Base-by-base conservation (phyloP, 64 coral and sea anemone genomes). In the Orbicella faveolata region DNA sequence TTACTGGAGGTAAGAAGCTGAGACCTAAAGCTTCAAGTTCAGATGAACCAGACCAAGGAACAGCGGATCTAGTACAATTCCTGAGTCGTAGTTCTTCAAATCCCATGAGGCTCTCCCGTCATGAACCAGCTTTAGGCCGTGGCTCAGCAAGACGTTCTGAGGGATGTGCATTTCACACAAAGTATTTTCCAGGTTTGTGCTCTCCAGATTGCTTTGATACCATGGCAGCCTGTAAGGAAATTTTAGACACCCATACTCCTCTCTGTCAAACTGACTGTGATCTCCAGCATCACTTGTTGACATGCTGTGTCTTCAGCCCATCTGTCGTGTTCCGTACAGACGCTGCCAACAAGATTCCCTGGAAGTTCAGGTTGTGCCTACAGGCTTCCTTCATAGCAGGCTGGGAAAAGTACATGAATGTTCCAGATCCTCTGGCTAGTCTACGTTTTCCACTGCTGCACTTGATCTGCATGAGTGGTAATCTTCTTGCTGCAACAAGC, bases 381-480 rank as follows among this genome's bases (percentile, higher is more conserved):
- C 79, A 81, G 59, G 25, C 79, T 33, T 81, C 55, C 17, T 62
- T 81, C 9, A 81, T 9, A 61, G 54, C 54, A 36, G 54, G 79
- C 23, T 81, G 79, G 79, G 33, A 63, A 36, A 30, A 19, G 18
- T 2, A 81, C 23, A 63, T 36, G 54, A 16, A 34, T 63, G 79
- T 81, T 81, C 79, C 79, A 36, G 79, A 81, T 61, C 79, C 57
- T 34, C 26, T 36, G 12, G 30, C 36, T 10, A 37, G 77, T 52
- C 52, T 79, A 4, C 77, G 52, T 20, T 33, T 30, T 48, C 77
- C 77, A 79, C 57, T 79, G 51, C 26, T 79, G 12, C 77, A 79
- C 52, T 57, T 79, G 39, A 26, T 79, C n/a, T 79, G 77, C 23
- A 34, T 79, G 48, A 54, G 77, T 57, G 77, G 77, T 63, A 81